These are phyloP conservation scores for Spheniscus mendiculus DNA, from an alignment of 2,113 vertebrate genomes.

Conservation along the genomic window DNA sequence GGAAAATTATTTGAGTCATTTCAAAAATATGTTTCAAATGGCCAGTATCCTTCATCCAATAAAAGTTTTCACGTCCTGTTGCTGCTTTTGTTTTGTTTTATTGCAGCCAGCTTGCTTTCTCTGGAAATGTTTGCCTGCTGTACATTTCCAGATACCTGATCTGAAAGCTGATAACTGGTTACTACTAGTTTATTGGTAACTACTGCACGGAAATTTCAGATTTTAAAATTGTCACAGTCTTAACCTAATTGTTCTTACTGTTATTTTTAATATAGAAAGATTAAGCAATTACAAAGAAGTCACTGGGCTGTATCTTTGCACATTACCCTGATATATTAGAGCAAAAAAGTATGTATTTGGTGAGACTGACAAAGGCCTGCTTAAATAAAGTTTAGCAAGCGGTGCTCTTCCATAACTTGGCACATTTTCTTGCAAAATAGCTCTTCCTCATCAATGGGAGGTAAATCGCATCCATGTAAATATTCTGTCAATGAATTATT, in stretches of 20 bases:
- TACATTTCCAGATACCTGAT: not conserved
- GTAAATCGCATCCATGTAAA: not conserved
- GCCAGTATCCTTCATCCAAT: not conserved
- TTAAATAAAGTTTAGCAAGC: not conserved
- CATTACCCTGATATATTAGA: not conserved
- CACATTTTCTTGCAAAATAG: not conserved
- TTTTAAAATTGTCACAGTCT: not conserved
- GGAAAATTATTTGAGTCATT: not conserved
- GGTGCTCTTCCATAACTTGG: not conserved
- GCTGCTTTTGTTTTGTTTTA: slow-evolving; percentile 1
- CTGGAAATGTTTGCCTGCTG: not conserved
- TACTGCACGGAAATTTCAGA: not conserved
- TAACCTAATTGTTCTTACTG: not conserved
- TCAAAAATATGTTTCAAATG: not conserved
- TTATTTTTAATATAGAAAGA: not conserved
- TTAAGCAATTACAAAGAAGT: not conserved
- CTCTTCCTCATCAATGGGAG: not conserved
- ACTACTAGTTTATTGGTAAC: not conserved
- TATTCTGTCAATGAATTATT: not conserved
- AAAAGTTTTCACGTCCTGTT: not conserved
- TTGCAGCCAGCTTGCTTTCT: not conserved
- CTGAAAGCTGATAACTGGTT: not conserved
- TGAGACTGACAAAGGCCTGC: not conserved
- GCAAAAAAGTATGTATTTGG: not conserved
- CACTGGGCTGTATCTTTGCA: not conserved